Percentiles rank a stretch among this genome's conserved stretches.
Evolutionary conservation across 2,888 invertebrate species (phyloP).

Genomic region (Oasisia sp.): DNA sequence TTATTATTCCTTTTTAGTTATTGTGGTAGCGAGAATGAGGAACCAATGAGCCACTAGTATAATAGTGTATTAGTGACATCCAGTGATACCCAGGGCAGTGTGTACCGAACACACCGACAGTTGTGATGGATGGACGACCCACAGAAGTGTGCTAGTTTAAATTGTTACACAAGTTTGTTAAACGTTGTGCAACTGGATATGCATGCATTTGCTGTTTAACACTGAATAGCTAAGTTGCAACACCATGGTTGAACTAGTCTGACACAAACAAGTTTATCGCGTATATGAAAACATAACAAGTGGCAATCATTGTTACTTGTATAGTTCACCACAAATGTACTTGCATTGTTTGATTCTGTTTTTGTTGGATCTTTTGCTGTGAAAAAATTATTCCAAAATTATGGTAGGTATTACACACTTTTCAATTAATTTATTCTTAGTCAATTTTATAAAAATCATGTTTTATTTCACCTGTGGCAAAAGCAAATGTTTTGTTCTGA

Average conservation of each 20-base stretch:
- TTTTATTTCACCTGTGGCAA: background rate
- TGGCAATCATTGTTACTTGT: background rate
- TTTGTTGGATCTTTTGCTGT: too few relatives aligned
- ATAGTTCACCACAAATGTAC: background rate
- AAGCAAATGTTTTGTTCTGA: background rate
- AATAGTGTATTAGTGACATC: background rate
- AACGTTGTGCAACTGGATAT: background rate
- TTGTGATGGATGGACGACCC: background rate
- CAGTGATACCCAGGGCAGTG: background rate
- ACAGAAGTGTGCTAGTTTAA: background rate
- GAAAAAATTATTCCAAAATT: background rate
- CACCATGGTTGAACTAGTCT: background rate
- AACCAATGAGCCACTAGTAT: background rate
- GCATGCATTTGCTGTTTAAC: background rate
- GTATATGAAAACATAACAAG: background rate
- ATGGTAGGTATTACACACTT: background rate
- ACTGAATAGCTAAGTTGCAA: background rate
- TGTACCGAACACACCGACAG: background rate
- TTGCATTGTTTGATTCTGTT: background rate
- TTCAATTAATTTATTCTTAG: background rate
- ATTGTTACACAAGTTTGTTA: background rate
- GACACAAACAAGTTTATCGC: background rate
- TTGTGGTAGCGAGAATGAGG: background rate
- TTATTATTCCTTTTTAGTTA: background rate
- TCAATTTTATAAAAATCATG: background rate